Base-by-base conservation (phyloP, 2,888 invertebrate species). In the Allygus modestus region DNA sequence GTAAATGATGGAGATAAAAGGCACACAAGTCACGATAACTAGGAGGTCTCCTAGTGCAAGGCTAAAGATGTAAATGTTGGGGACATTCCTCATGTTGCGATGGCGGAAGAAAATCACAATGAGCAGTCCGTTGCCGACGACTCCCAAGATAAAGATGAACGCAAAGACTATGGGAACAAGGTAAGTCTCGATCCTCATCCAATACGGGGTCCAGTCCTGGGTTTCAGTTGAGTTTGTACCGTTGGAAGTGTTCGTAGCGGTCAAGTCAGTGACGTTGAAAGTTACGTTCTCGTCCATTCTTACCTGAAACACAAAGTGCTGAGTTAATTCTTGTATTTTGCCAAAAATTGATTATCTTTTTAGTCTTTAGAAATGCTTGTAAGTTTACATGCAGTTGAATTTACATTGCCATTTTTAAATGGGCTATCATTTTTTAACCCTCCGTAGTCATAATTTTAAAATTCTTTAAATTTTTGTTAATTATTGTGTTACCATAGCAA, bases 1-100 rank as follows among this genome's bases (percentile, higher is more conserved):
- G 91, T 96, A 97, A 84, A 96, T 93, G 28, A 95, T 93, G 33
- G 96, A 95, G 0, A 96, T 96, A 89, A 97, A 96, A 0, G 97
- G 97, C 65, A 97, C 96, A 88, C 96, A 95, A 85, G 95, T 95
- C 58, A 97, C 90, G 85, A 97, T 95, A 9, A 97, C 95, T 83
- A 96, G 89, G 20, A 97, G 92, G 90, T 97, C 97, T 0, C 97
- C 97, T 12, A 96, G 90, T 0, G 97, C 96, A 87, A 97, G 90
- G 0, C 95, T 96, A 86, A 96, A 93, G 87, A 96, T 95, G 90
- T 96, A 96, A 88, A 96, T 95, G 92, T 97, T 97, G 0, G 97
- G 97, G 0, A 96, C 95, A 90, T 96, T 97, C 86, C 96, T 92
- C 96, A 97, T 96, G 43, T 94, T 94, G 86, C 94, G 93, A 89